Evolutionary conservation across 2,888 invertebrate genomes (phyloP).

Genomic region (Polietes domitor): DNA sequence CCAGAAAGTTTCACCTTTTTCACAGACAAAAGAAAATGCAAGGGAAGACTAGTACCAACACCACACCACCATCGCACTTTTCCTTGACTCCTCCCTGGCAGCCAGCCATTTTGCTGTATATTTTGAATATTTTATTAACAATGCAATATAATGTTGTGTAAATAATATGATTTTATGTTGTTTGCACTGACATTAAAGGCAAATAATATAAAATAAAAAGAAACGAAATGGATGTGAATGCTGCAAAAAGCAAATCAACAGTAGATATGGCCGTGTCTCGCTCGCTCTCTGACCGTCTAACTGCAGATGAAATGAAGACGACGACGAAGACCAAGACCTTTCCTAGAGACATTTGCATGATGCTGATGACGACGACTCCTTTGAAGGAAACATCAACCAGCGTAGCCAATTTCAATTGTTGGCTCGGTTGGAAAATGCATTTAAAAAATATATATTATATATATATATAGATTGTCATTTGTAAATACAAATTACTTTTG

Average conservation of each 20-base stretch:
- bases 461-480: conserved; percentile 19
- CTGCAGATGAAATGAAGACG: not conserved
- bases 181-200: conserved; percentile 35
- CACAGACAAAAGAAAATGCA: no score
- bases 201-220: conserved; percentile 6
- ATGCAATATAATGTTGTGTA: conserved; percentile 33
- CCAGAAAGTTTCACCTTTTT: no score
- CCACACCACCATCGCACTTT: not conserved
- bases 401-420: not conserved
- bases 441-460: no score
- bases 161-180: conserved; percentile 36
- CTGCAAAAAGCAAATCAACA: not conserved
- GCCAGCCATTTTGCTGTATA: not conserved
- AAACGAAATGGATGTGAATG: conserved; percentile 1
- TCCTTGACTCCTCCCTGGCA: not conserved
- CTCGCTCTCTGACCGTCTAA: not conserved
- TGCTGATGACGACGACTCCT: not conserved
- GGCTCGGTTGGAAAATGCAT: not conserved
- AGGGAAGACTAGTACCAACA: no score
- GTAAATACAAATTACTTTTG: conserved; percentile 28
- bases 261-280: not conserved
- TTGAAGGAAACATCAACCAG: not conserved
- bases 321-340: not conserved
- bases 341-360: conserved; percentile 6
- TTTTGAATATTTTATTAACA: conserved; percentile 36